Evolutionary conservation across 2,888 invertebrate species (phyloP).

Genomic region (Xestia sexstrigata): DNA sequence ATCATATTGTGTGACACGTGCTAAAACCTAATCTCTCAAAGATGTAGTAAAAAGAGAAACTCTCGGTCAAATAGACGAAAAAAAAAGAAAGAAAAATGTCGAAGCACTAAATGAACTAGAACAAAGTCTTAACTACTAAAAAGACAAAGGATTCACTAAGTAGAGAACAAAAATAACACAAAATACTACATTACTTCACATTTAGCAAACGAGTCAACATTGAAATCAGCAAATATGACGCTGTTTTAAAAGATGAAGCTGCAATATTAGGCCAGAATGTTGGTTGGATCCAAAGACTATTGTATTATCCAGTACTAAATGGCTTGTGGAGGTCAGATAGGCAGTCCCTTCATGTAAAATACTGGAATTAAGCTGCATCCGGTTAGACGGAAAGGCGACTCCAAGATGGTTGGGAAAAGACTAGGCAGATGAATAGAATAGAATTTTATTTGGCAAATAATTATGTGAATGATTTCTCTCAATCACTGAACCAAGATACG

Average conservation of each 20-base stretch:
- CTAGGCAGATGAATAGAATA: no score
- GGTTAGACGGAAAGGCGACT: no score
- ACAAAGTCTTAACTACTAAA: neutral
- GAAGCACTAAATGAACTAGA: neutral
- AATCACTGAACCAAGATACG: neutral
- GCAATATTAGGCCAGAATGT: neutral
- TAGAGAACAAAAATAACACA: neutral
- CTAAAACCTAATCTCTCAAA: neutral
- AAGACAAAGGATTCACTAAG: neutral
- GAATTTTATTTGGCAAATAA: no score
- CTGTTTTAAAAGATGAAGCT: neutral
- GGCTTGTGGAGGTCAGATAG: no score
- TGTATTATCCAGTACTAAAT: no score
- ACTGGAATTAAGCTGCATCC: no score
- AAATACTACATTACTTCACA: neutral
- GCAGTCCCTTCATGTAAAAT: no score
- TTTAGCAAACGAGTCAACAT: neutral
- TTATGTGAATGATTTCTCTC: neutral
- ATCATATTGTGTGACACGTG: neutral
- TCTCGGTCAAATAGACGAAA: neutral
- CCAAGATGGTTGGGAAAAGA: no score
- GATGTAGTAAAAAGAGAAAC: neutral
- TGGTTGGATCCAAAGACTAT: neutral
- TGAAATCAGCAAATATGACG: no score
- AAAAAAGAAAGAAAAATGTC: neutral